Evolutionary conservation across 2,113 vertebrate genomes (phyloP), one percentile per base, ranked within the genome.

Genomic region (Megaptera novaeangliae): DNA sequence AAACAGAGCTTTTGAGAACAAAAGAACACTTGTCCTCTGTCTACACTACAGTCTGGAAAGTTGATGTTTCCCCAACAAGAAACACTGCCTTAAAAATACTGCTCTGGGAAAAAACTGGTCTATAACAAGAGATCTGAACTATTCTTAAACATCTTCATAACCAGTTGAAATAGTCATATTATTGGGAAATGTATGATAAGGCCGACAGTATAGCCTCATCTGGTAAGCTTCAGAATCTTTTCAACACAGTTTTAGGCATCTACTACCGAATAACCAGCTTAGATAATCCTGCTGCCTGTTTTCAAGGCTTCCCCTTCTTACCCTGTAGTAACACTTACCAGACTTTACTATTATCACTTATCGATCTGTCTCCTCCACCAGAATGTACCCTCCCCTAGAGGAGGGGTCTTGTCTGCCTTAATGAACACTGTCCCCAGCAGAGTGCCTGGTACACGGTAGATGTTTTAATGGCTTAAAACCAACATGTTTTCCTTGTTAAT

Each of bases 1-100:
- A 97, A 94, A 92, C 68, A 96, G 71, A 97, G 68, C 13, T 36
- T 82, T 92, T 12, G 63, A 93, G 64, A 97, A 97, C 78, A 97
- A 98, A 97, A 95, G 89, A 84, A 69, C 52, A 66, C 68, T 97
- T 97, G 96, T 94, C 49, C 72, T 84, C 75, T 86, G 68, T 91
- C 66, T 95, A 69, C 41, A 81, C 78, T 86, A 52, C 11, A 93
- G 59, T 57, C 75, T 88, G 27, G 89, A 94, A 89, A 52, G 80
- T 82, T 93, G 68, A 66, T 55, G 78, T 94, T 95, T 96, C 75
- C 86, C 84, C 61, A 95, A 89, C 71, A 91, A 95, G 69, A 93
- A 97, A 87, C 29, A 71, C 44, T 92, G 66, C 90, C 39, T 96
- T 97, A 66, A 95, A 93, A 94, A 85, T 61, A 36, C 17, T 92